Evolutionary conservation across 2,113 vertebrate species (phyloP).

Genomic region (Vombatus ursinus): DNA sequence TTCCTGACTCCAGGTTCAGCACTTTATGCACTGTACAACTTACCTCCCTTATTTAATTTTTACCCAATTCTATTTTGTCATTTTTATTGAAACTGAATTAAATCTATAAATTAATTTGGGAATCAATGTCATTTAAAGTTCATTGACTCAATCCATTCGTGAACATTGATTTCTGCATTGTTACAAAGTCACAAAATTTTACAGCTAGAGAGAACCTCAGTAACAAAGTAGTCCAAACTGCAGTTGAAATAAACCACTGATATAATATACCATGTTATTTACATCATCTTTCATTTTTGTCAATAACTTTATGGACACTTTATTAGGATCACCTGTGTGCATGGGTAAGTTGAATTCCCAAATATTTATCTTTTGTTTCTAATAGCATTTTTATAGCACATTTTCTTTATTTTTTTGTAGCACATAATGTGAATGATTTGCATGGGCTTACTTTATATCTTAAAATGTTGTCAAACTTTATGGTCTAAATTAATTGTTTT

Average conservation of each 20-base stretch:
- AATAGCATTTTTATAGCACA: background rate
- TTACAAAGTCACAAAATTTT: background rate
- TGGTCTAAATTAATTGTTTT: background rate
- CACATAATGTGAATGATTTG: too few relatives aligned
- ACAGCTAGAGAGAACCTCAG: background rate
- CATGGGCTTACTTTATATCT: too few relatives aligned
- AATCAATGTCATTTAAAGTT: background rate
- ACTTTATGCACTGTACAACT: background rate
- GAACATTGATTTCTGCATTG: background rate
- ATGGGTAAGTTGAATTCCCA: background rate
- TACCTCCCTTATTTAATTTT: background rate
- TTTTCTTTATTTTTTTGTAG: background rate
- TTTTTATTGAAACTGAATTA: background rate
- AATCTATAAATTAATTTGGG: background rate
- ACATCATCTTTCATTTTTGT: background rate
- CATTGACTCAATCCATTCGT: background rate
- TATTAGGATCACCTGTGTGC: background rate
- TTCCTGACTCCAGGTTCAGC: too few relatives aligned
- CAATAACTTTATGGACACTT: background rate
- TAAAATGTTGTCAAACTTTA: background rate
- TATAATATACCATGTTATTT: background rate
- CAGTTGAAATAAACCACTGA: background rate
- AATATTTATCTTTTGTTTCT: background rate
- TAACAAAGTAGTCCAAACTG: background rate
- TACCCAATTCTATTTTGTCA: background rate